A percentile compares a stretch with the other conserved stretches of the same genome.
phyloP scores from a whole-genome alignment of 2,888 invertebrate species.

The Xanthia icteritia region DNA sequence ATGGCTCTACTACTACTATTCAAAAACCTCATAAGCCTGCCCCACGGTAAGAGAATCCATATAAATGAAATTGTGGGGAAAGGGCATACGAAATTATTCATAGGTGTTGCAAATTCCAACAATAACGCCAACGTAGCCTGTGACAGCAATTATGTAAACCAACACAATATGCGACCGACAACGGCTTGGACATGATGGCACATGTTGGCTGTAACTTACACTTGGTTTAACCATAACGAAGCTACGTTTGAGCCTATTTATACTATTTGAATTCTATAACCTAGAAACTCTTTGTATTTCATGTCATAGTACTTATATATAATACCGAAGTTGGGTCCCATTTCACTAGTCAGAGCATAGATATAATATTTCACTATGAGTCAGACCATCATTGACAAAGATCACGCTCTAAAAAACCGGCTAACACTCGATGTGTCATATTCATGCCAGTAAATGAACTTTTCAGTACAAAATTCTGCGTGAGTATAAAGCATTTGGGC shows the following conservation, averaged over 20 bases:
- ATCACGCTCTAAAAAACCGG: not conserved
- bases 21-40: not conserved
- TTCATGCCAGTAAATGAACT: not conserved
- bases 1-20: not conserved
- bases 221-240: conserved; percentile 5
- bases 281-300: not conserved
- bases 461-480: conserved; percentile 23
- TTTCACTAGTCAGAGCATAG: too few species aligned
- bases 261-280: too few species aligned
- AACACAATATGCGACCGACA: conserved; percentile 24
- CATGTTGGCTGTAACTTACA: conserved; percentile 24
- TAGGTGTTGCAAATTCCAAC: not conserved
- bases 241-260: not conserved
- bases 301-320: not conserved
- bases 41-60: too few species aligned
- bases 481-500: conserved; percentile 30
- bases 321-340: not conserved
- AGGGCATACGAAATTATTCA: not conserved
- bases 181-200: not conserved
- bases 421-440: not conserved
- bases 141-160: conserved; percentile 2
- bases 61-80: not conserved
- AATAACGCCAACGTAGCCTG: not conserved
- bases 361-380: too few species aligned
- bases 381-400: not conserved